These are phyloP conservation scores for Rhipidura dahli DNA, from an alignment of 2,113 vertebrate species.

Conservation along the genomic window DNA sequence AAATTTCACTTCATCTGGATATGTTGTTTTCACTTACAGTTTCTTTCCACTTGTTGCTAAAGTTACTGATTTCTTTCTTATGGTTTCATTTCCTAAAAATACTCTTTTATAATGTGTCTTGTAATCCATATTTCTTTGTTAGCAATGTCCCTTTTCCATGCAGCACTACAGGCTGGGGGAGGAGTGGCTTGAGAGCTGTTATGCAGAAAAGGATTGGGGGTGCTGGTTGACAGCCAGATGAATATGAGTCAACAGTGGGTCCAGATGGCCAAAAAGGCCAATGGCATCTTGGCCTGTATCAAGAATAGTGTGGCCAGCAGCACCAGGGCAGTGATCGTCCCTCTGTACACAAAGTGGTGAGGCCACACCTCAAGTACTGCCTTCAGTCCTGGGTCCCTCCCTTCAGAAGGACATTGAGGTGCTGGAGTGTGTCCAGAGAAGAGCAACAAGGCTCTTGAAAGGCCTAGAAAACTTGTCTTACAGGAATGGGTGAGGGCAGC, in stretches of 20 bases:
- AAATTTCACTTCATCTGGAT: not conserved
- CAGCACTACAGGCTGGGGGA: not conserved
- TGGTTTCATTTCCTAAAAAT: not conserved
- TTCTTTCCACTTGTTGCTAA: not conserved
- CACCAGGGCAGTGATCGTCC: too few species aligned
- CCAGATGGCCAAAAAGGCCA: not conserved
- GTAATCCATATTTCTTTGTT: not conserved
- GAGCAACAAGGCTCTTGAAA: not conserved
- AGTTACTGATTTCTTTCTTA: not conserved
- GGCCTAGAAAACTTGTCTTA: not conserved
- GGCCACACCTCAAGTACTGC: not conserved
- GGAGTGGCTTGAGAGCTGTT: not conserved
- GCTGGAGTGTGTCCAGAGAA: not conserved
- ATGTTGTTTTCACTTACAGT: not conserved
- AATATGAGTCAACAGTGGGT: not conserved
- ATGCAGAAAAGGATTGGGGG: accelerated
- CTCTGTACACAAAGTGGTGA: not conserved
- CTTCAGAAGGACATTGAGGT: not conserved
- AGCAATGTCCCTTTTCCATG: not conserved
- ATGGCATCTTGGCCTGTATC: not conserved
- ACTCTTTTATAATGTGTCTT: not conserved
- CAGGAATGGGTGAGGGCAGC: not conserved
- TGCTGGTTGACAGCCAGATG: not conserved
- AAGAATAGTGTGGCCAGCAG: not conserved
- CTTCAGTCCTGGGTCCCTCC: not conserved